A percentile compares a stretch with the other conserved stretches of the same genome.
Conservation (phyloP, 2,113 vertebrate species). For the Rhea americana region DNA sequence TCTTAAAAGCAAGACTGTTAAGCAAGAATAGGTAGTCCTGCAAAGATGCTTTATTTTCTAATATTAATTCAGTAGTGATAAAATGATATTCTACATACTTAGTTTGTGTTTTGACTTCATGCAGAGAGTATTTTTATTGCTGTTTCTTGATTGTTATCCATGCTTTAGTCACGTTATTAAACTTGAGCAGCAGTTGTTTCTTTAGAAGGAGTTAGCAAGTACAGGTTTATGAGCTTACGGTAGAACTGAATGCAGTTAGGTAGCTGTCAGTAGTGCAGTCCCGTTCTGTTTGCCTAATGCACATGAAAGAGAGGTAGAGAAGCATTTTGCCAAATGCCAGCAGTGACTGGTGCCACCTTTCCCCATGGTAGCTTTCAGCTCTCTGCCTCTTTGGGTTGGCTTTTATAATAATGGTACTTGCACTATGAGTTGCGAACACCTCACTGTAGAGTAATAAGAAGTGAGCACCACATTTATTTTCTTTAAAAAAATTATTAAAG, state of each 20-base stretch:
- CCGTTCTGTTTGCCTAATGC: not conserved
- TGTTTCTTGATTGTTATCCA: too few species aligned
- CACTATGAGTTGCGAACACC: not conserved
- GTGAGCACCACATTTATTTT: not conserved
- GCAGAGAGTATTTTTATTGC: not conserved
- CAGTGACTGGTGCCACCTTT: not conserved
- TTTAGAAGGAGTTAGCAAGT: not conserved
- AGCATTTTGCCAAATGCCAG: not conserved
- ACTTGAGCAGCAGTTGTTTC: not conserved
- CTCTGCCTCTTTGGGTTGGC: not conserved
- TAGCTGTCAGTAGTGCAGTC: not conserved
- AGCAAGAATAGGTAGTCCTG: not conserved
- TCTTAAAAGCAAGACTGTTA: not conserved
- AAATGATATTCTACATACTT: not conserved
- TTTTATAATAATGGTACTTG: not conserved
- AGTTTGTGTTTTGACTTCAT: not conserved
- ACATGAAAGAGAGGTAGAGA: not conserved
- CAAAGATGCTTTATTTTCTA: not conserved
- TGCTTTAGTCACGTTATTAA: not conserved
- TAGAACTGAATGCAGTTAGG: not conserved
- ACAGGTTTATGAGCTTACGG: not conserved
- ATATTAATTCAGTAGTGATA: not conserved
- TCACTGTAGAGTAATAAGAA: not conserved
- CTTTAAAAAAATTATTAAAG: not conserved
- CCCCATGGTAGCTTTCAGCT: not conserved